Percentiles rank a stretch among this genome's conserved stretches.
Conservation (phyloP, 2,888 invertebrate genomes). For the Nemapogon koenigi region DNA sequence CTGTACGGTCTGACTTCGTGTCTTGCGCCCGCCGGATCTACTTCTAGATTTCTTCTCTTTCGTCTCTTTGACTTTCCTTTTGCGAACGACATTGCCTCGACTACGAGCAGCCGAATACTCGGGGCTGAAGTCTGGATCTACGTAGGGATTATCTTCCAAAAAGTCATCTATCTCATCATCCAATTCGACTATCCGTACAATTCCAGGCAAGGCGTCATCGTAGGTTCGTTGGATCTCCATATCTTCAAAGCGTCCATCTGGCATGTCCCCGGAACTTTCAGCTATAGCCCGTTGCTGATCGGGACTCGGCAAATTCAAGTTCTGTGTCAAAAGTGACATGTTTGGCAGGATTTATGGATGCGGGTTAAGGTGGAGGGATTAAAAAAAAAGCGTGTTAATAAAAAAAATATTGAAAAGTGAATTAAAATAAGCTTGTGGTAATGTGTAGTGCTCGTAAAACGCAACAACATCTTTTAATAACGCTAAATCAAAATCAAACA, state of each 20-base stretch:
- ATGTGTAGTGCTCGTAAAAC: neutral
- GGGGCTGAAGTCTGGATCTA: conserved; percentile 43
- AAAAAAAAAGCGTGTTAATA: conserved; percentile 67
- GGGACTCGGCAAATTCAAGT: conserved; percentile 53
- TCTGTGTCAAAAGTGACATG: too few relatives aligned
- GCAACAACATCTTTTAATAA: neutral
- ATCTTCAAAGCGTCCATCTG: conserved; percentile 40
- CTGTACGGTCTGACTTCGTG: conserved; percentile 43
- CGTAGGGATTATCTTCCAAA: conserved; percentile 27
- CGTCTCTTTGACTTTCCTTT: conserved; percentile 35
- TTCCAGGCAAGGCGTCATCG: conserved; percentile 28
- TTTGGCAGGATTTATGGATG: conserved; percentile 41
- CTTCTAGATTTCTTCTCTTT: conserved; percentile 45
- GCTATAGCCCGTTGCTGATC: conserved; percentile 28
- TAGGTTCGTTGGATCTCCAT: conserved; percentile 33
- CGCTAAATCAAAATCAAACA: neutral
- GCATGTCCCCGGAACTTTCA: conserved; percentile 32
- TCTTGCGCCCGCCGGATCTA: conserved; percentile 45
- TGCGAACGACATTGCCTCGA: conserved; percentile 41
- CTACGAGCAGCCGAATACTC: conserved; percentile 37
- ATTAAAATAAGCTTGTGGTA: conserved; percentile 31
- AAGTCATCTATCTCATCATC: conserved; percentile 21
- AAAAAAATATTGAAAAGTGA: conserved; percentile 31
- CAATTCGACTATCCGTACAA: conserved; percentile 46
- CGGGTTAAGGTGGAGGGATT: conserved; percentile 49